phyloP scores from a whole-genome alignment of 2,888 invertebrate genomes.

The Chaetogeoica ovagalla region DNA sequence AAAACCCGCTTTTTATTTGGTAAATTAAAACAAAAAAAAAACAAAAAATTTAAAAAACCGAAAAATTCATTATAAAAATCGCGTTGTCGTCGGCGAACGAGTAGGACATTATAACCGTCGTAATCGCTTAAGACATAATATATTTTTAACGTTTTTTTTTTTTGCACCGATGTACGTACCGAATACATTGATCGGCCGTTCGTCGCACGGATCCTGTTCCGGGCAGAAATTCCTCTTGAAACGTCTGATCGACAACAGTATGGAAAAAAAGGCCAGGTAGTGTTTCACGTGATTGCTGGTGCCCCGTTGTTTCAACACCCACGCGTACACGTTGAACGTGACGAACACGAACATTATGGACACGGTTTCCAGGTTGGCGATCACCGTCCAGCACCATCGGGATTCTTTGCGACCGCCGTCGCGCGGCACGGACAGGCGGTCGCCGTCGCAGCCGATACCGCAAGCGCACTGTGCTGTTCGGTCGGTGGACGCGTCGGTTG shows the following conservation, averaged over 20 bases:
- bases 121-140: too few relatives aligned
- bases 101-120: too few relatives aligned
- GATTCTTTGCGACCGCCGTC: background rate
- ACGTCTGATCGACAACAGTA: background rate
- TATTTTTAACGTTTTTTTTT: too few relatives aligned
- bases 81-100: too few relatives aligned
- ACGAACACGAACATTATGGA: background rate
- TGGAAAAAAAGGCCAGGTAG: background rate
- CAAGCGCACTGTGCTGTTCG: background rate
- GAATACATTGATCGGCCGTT: too few relatives aligned
- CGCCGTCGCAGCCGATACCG: background rate
- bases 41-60: too few relatives aligned
- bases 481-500: too few relatives aligned
- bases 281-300: background rate
- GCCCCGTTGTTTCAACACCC: background rate
- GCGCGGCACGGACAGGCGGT: background rate
- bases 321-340: background rate
- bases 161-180: too few relatives aligned
- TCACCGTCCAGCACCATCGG: background rate
- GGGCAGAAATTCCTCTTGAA: background rate
- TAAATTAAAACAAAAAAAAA: too few relatives aligned
- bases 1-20: too few relatives aligned
- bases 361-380: background rate
- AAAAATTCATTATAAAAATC: too few relatives aligned
- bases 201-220: background rate